Percentiles rank a stretch among this genome's conserved stretches.
Evolutionary conservation across 2,888 invertebrate species (phyloP).

Genomic region (Biston stratarius): DNA sequence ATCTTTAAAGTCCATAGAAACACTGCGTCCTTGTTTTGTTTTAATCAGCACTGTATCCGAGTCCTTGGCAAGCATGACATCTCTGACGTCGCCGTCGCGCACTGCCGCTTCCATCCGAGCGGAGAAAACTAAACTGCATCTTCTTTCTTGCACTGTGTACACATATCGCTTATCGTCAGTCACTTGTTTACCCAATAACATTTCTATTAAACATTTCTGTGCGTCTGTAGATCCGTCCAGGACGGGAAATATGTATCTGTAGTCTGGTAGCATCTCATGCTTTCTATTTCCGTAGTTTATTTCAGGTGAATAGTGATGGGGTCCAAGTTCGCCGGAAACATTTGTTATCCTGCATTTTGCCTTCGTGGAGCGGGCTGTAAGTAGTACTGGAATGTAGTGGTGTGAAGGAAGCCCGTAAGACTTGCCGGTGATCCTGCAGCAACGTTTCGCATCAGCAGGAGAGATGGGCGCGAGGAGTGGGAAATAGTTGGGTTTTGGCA

Average conservation of each 20-base stretch:
- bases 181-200: constrained; percentile 87
- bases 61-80: constrained; percentile 92
- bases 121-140: constrained; percentile 91
- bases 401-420: constrained; percentile 91
- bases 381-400: constrained; percentile 92
- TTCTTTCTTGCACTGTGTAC: constrained; percentile 91
- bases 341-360: constrained; percentile 89
- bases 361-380: constrained; percentile 80
- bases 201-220: constrained; percentile 87
- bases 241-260: constrained; percentile 91
- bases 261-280: constrained; percentile 89
- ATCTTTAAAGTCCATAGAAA: constrained; percentile 90
- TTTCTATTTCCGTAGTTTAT: constrained; percentile 88
- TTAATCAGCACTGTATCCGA: constrained; percentile 91
- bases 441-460: constrained; percentile 93
- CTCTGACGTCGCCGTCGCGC: constrained; percentile 91
- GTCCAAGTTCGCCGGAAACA: constrained; percentile 87
- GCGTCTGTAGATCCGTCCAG: constrained; percentile 89
- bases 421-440: constrained; percentile 93
- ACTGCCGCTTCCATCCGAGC: constrained; percentile 91
- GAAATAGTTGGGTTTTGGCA: constrained; percentile 94
- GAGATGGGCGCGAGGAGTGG: constrained; percentile 93
- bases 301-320: constrained; percentile 87
- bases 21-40: constrained; percentile 90
- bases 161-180: constrained; percentile 88